Conservation (phyloP, 2,113 vertebrate species). For the Hepsetus odoe region DNA sequence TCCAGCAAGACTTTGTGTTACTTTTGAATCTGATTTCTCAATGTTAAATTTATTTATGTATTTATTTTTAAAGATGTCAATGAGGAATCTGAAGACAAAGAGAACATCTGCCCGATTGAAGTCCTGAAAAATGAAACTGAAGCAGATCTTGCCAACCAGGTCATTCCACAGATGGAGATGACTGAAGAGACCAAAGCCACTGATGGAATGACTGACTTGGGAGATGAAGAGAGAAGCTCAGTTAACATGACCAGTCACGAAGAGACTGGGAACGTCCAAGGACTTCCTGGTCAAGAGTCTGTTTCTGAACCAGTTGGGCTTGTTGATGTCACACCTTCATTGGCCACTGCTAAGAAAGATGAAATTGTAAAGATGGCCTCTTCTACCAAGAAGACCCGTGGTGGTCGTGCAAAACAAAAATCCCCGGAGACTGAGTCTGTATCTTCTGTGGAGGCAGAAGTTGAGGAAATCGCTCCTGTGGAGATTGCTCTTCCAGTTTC, state of each 20-base stretch:
- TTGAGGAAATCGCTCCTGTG: neutral
- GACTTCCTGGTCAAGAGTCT: neutral
- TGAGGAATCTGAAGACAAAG: slow-evolving; percentile 30
- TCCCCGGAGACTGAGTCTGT: slow-evolving; percentile 19
- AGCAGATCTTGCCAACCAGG: neutral
- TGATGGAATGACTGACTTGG: neutral
- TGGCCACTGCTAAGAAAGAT: neutral
- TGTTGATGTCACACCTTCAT: neutral
- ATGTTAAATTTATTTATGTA: neutral
- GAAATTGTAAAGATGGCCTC: neutral
- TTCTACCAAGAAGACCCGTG: neutral
- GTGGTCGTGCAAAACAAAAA: slow-evolving; percentile 20
- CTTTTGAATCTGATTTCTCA: neutral
- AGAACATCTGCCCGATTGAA: slow-evolving; percentile 37
- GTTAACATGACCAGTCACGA: neutral
- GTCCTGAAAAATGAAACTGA: slow-evolving; percentile 10
- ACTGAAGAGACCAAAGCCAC: neutral
- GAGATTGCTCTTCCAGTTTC: neutral
- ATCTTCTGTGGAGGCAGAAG: neutral
- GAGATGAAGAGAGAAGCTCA: neutral
- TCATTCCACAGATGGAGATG: neutral
- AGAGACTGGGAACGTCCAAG: neutral
- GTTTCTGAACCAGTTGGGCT: neutral
- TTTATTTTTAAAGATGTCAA: neutral
- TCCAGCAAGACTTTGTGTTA: neutral